Base-by-base conservation (phyloP, 2,888 invertebrate species). In the Eledone cirrhosa region DNA sequence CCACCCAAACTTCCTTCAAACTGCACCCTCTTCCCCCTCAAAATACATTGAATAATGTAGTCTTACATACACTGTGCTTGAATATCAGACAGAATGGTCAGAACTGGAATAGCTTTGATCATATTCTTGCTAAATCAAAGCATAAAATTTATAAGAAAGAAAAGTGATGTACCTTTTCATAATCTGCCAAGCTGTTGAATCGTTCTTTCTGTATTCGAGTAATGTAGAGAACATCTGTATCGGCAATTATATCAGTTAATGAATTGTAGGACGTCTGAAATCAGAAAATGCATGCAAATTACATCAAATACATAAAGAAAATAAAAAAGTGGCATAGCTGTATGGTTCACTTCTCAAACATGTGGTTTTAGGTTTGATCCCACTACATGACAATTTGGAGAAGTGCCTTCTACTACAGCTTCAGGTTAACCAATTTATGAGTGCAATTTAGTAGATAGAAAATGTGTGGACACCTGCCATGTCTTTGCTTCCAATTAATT, bases 201-300 rank as follows among this genome's bases (percentile, higher is more conserved):
- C 99, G 93, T 91, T 99, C 99, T 74, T 94, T 94, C 90, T 99
- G 99, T 86, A 99, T 97, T 85, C 99, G 94, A 0, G 99, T 99
- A 95, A 99, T 97, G 89, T 99, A 99, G 48, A 99, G 92, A 0
- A 99, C 98, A 91, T 99, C 99, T 0, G 98, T 98, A 81, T 96
- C 96, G 0, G 94, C 94, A 48, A 99, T 91, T 2, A 96, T 97
- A 80, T 95, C 94, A 90, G 98, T 96, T 82, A 99, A 92, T 47
- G 86, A 85, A 0, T 82, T 82, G 84, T 88, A 91, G 76, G 89
- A 88, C 79, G 88, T 88, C 88, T 91, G 85, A 14, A 72, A 72
- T 41, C 5, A 72, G 41, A 22, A 0, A 72, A 33, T 11, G 11
- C 41, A 41, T 41, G 41, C 41, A 41, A 41, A 41, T 41, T 41